phyloP scores from a whole-genome alignment of 2,113 vertebrate genomes.

The Onychorhynchus coronatus region DNA sequence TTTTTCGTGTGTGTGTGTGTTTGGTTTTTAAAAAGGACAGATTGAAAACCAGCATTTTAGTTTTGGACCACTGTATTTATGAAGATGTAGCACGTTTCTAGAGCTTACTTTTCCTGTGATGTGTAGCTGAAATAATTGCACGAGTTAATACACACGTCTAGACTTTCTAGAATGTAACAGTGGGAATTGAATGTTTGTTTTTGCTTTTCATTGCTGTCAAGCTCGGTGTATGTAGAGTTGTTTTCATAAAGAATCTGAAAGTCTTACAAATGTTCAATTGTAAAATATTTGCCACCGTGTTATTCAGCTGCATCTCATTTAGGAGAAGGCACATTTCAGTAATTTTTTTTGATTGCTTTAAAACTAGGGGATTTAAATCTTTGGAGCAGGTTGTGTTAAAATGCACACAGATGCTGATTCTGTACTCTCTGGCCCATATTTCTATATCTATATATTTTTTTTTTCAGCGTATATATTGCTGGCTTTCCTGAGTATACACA shows the following conservation, averaged over 20 bases:
- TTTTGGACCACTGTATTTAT: not conserved
- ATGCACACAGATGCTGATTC: not conserved
- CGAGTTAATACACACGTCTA: not conserved
- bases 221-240: not conserved
- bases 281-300: not conserved
- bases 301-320: not conserved
- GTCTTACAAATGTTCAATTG: not conserved
- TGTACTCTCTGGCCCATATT: not conserved
- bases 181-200: not conserved
- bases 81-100: not conserved
- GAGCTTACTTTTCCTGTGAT: not conserved
- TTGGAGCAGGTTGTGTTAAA: not conserved
- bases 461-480: conserved; percentile 84
- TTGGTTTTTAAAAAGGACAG: not conserved
- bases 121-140: not conserved
- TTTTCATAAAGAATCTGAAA: not conserved
- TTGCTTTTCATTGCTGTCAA: not conserved
- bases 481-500: conserved; percentile 90
- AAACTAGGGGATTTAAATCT: not conserved
- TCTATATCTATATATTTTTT: not conserved
- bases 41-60: not conserved
- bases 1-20: not conserved
- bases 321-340: not conserved
- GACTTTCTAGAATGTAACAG: not conserved
- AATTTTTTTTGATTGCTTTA: not conserved